Evolutionary conservation across 2,113 vertebrate genomes (phyloP).

Genomic region (Amphiprion percula): DNA sequence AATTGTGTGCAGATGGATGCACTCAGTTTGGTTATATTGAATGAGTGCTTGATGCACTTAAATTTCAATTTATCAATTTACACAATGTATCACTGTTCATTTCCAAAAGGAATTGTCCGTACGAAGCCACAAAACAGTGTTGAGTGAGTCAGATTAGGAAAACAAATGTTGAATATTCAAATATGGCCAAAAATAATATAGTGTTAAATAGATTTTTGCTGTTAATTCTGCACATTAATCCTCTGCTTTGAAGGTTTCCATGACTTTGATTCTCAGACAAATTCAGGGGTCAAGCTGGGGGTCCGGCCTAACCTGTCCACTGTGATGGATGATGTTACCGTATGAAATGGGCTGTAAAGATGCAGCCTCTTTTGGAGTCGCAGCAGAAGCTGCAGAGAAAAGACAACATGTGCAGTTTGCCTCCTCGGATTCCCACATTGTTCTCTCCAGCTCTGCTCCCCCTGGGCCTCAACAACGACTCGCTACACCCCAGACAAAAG

Average conservation of each 20-base stretch:
- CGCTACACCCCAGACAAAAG: constrained; percentile 73
- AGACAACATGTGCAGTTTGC: constrained; percentile 78
- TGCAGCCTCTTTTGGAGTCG: constrained; percentile 74
- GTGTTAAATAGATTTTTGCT: constrained; percentile 32
- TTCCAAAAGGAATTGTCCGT: constrained; percentile 25
- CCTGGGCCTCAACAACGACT: constrained; percentile 66
- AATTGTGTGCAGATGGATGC: constrained; percentile 59
- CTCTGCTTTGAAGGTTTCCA: constrained; percentile 23
- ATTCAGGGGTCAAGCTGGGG: constrained; percentile 50
- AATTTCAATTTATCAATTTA: constrained; percentile 50
- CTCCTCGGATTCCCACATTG: constrained; percentile 80
- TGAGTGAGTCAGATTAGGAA: constrained; percentile 14
- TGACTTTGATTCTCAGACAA: constrained; percentile 42
- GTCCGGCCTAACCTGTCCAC: constrained; percentile 73
- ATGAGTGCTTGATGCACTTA: constrained; percentile 40
- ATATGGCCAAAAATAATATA: constrained; percentile 49
- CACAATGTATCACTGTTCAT: constrained; percentile 40
- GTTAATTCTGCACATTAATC: constrained; percentile 44
- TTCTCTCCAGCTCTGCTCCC: constrained; percentile 71
- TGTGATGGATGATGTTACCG: constrained; percentile 85
- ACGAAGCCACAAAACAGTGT: constrained; percentile 25
- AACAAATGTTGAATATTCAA: constrained; percentile 20
- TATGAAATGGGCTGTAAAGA: constrained; percentile 86
- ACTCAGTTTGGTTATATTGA: constrained; percentile 47
- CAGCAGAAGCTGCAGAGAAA: constrained; percentile 70